Evolutionary conservation across 2,888 invertebrate species (phyloP).

Genomic region (Eupithecia dodoneata): DNA sequence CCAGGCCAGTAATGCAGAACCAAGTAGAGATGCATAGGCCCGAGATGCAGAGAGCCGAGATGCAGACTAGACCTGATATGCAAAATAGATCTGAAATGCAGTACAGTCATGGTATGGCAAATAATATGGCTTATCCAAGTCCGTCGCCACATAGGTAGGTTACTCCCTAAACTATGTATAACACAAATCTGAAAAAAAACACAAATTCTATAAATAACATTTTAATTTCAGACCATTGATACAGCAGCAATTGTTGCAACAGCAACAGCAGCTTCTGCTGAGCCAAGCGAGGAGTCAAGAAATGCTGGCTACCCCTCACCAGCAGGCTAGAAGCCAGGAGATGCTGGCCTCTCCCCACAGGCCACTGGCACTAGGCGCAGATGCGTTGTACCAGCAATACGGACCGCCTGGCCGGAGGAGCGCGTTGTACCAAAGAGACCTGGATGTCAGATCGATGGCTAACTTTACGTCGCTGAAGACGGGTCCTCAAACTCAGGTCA

Average conservation of each 20-base stretch:
- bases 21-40: constrained; percentile 64
- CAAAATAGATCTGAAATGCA: constrained; percentile 72
- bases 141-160: constrained; percentile 77
- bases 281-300: constrained; percentile 84
- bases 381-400: constrained; percentile 79
- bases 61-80: constrained; percentile 69
- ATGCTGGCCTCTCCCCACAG: constrained; percentile 77
- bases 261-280: constrained; percentile 80
- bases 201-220: neutral
- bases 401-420: constrained; percentile 76
- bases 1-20: constrained; percentile 47
- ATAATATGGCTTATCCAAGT: constrained; percentile 76
- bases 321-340: constrained; percentile 80
- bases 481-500: constrained; percentile 72
- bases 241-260: constrained; percentile 80
- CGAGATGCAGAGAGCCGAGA: constrained; percentile 69
- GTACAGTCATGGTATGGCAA: constrained; percentile 69
- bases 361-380: constrained; percentile 74
- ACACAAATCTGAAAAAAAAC: neutral
- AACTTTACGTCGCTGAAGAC: constrained; percentile 78
- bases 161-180: neutral
- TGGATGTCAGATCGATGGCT: constrained; percentile 76
- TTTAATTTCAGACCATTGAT: constrained; percentile 67
- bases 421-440: constrained; percentile 75
- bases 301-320: constrained; percentile 76